Percentiles rank a stretch among this genome's conserved stretches.
Evolutionary conservation across 2,888 invertebrate genomes (phyloP).

Genomic region (Caradrina clavipalpis): DNA sequence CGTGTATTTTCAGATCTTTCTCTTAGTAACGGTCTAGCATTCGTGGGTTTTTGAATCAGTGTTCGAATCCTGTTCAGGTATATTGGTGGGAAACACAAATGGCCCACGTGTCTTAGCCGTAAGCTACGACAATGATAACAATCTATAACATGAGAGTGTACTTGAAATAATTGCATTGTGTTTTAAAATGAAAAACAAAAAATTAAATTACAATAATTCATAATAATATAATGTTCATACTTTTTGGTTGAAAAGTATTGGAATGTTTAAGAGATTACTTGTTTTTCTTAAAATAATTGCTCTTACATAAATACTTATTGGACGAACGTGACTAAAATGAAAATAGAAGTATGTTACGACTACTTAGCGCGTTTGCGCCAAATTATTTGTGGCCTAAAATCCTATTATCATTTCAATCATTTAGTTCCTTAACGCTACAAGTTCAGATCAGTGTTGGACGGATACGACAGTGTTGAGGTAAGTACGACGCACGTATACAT

Average conservation of each 20-base stretch:
- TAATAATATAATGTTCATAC: slow-evolving; percentile 59
- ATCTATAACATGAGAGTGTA: slow-evolving; percentile 47
- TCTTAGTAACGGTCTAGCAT: slow-evolving; percentile 10
- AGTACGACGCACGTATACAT: slow-evolving; percentile 57
- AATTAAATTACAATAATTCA: slow-evolving; percentile 44
- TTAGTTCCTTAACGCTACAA: slow-evolving; percentile 55
- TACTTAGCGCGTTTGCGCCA: slow-evolving; percentile 57
- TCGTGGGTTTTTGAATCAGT: slow-evolving; percentile 31
- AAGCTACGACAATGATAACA: slow-evolving; percentile 17
- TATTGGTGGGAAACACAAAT: slow-evolving; percentile 61
- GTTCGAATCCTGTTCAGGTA: slow-evolving; percentile 29
- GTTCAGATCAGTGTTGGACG: slow-evolving; percentile 73
- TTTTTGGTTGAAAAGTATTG: slow-evolving; percentile 71
- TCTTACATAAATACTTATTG: slow-evolving; percentile 65
- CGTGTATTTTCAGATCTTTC: slow-evolving; percentile 6
- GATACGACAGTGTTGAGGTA: slow-evolving; percentile 74
- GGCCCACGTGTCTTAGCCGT: slow-evolving; percentile 38
- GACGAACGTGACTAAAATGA: slow-evolving; percentile 85
- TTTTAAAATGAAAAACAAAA: slow-evolving; percentile 50
- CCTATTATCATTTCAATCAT: slow-evolving; percentile 89
- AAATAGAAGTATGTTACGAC: slow-evolving; percentile 84
- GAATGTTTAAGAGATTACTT: slow-evolving; percentile 60
- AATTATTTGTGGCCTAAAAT: slow-evolving; percentile 77
- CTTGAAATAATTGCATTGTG: slow-evolving; percentile 52
- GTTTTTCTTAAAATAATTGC: slow-evolving; percentile 57